Evolutionary conservation across 2,888 invertebrate species (phyloP).

Genomic region (Lithophane socia): DNA sequence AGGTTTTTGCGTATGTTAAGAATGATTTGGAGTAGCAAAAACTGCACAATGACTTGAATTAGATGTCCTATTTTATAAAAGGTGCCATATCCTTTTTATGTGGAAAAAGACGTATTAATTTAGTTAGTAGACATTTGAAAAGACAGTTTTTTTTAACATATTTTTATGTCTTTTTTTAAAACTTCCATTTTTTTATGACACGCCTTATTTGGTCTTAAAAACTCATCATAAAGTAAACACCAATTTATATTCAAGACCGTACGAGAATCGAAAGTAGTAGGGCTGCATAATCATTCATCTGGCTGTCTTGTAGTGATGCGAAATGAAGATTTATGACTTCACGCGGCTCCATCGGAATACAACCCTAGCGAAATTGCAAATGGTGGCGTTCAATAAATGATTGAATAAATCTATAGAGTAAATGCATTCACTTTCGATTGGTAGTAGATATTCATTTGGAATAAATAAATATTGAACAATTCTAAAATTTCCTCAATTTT

Average conservation of each 20-base stretch:
- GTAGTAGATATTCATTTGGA: neutral
- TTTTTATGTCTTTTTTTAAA: neutral
- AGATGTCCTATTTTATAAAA: neutral
- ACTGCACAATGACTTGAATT: neutral
- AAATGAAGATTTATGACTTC: slow-evolving; percentile 62
- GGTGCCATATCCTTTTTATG: neutral
- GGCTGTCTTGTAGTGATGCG: slow-evolving; percentile 43
- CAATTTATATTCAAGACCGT: slow-evolving; percentile 49
- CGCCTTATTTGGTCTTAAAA: neutral
- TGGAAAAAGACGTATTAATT: neutral
- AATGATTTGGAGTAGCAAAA: slow-evolving; percentile 1
- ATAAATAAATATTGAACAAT: neutral
- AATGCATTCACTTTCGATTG: neutral
- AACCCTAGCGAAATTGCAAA: slow-evolving; percentile 45
- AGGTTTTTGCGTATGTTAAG: slow-evolving; percentile 19
- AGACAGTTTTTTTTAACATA: too few species aligned
- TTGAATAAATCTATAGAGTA: slow-evolving; percentile 28
- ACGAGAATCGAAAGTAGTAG: slow-evolving; percentile 53
- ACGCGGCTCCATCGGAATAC: slow-evolving; percentile 20
- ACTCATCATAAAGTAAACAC: slow-evolving; percentile 29
- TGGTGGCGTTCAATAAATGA: slow-evolving; percentile 36
- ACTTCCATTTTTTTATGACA: slow-evolving; percentile 3
- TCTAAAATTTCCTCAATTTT: neutral
- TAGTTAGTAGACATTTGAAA: neutral
- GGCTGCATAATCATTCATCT: slow-evolving; percentile 51